These are phyloP conservation scores for Parazoanthus swiftii DNA, from an alignment of 92 coral and sea anemone genomes.

Conservation along the genomic window DNA sequence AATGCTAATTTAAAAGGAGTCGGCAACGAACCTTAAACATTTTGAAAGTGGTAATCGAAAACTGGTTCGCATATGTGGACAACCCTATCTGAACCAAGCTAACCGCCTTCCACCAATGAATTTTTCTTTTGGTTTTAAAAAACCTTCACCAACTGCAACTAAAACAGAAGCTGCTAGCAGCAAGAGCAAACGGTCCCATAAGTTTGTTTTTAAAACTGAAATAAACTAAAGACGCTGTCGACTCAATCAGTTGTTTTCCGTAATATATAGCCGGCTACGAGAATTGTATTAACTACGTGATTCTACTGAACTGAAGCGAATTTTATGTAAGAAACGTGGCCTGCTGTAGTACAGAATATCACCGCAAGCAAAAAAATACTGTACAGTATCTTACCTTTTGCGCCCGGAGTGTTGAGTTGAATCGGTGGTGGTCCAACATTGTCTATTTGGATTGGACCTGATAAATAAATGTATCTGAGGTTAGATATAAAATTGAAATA, in stretches of 20 bases:
- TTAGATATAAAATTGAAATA: background rate
- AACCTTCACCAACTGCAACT: too few species aligned
- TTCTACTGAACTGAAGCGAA: background rate
- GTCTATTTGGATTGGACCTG: slow-evolving; percentile 6
- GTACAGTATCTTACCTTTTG: background rate
- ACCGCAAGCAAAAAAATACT: background rate
- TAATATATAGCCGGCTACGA: background rate
- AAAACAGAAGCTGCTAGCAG: background rate
- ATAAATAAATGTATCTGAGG: background rate
- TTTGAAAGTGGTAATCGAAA: background rate
- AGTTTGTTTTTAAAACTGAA: background rate
- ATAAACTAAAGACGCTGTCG: background rate
- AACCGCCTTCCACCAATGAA: background rate
- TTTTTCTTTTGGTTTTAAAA: background rate
- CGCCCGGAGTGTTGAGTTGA: background rate
- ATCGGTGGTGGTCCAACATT: background rate
- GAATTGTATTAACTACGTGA: background rate
- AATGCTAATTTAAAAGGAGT: too few species aligned
- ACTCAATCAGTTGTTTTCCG: background rate
- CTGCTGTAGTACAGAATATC: background rate
- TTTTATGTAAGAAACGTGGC: background rate
- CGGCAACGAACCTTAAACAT: background rate
- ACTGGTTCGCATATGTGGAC: background rate
- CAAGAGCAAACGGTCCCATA: background rate
- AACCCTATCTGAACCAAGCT: slow-evolving; percentile 10